Percentiles rank a stretch among this genome's conserved stretches.
These are phyloP conservation scores for Nyctibius grandis DNA, from an alignment of 2,797 vertebrate genomes.

Conservation along the genomic window DNA sequence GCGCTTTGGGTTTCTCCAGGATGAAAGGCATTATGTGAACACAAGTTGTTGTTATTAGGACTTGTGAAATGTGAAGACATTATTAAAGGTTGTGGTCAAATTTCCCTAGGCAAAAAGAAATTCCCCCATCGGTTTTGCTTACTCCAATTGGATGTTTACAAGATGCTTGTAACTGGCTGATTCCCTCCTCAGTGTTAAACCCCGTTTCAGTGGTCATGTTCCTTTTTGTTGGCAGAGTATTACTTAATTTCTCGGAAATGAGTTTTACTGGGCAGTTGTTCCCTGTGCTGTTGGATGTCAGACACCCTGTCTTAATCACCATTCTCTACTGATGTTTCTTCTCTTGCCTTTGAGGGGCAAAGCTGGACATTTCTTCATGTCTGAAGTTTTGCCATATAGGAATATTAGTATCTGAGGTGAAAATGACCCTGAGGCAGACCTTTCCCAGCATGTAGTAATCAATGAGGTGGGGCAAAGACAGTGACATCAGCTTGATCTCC, in stretches of 20 bases:
- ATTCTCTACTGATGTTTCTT: neutral
- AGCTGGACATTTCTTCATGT: neutral
- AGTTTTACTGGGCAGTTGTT: conserved; percentile 3
- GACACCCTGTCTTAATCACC: neutral
- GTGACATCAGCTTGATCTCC: neutral
- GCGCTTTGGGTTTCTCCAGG: neutral
- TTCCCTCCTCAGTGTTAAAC: neutral
- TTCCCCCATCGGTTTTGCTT: neutral
- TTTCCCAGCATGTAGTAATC: neutral
- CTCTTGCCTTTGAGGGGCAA: neutral
- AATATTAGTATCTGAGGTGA: neutral
- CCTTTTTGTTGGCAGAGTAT: neutral
- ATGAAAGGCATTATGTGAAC: neutral
- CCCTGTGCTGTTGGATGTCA: neutral
- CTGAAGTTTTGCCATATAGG: neutral
- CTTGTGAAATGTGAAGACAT: conserved; percentile 8
- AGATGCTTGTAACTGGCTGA: neutral
- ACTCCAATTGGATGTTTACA: neutral
- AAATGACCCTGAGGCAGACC: neutral
- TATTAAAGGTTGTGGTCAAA: conserved; percentile 21
- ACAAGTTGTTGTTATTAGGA: conserved; percentile 16
- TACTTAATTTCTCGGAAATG: neutral
- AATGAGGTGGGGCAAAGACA: neutral
- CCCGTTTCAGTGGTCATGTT: neutral
- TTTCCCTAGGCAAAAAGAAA: conserved; percentile 21